Percentiles rank a stretch among this genome's conserved stretches.
Conservation (phyloP, 2,888 invertebrate genomes). For the Seira ritae region DNA sequence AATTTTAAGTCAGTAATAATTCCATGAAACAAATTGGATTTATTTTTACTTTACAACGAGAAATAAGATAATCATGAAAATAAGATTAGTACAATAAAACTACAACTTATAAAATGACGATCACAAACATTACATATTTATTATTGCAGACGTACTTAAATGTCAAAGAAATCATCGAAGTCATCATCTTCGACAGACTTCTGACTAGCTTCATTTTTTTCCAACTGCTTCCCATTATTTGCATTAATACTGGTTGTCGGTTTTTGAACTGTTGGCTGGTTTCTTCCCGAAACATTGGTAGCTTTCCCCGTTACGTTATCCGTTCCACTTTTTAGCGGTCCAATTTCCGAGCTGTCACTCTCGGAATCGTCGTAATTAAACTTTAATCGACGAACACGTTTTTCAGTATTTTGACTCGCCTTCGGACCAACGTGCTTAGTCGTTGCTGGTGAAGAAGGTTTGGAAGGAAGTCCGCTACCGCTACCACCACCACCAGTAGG, state of each 20-base stretch:
- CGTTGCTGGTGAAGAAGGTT: neutral
- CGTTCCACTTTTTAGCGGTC: conserved; percentile 8
- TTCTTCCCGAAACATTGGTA: neutral
- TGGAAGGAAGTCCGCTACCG: neutral
- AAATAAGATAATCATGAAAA: neutral
- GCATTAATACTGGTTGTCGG: conserved; percentile 19
- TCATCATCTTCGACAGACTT: conserved; percentile 57
- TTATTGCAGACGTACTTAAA: conserved; percentile 15
- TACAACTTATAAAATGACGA: neutral
- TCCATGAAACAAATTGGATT: neutral
- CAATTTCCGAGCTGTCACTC: conserved; percentile 59
- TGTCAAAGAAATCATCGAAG: conserved; percentile 67
- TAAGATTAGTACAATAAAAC: neutral
- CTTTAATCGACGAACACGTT: conserved; percentile 50
- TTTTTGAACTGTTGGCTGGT: no score
- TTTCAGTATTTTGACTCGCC: neutral
- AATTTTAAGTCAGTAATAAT: neutral
- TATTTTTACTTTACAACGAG: no score
- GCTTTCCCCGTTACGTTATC: conserved; percentile 24
- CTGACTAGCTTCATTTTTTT: neutral
- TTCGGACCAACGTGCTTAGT: neutral
- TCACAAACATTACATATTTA: neutral
- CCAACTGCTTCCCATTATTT: neutral
- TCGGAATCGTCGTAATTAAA: conserved; percentile 67
- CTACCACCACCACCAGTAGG: neutral